Conservation (phyloP, 2,888 invertebrate genomes). For the Sarcophaga caerulescens region DNA sequence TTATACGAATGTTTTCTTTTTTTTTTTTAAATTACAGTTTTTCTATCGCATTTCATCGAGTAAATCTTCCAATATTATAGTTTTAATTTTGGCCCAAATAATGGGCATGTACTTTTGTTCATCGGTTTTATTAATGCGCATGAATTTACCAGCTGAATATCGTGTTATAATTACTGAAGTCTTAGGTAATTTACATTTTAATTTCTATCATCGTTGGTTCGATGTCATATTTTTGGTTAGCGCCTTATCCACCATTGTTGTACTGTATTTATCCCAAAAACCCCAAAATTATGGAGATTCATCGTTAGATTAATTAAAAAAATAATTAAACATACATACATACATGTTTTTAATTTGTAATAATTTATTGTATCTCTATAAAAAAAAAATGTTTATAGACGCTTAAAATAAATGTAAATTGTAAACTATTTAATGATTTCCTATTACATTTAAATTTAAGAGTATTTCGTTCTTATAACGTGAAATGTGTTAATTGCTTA, state of each 20-base stretch:
- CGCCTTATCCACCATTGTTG: slow-evolving; percentile 96
- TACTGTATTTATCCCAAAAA: slow-evolving; percentile 97
- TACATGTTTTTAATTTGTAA: background rate
- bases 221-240: slow-evolving; percentile 99
- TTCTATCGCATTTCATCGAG: slow-evolving; percentile 99
- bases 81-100: slow-evolving; percentile 97
- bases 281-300: slow-evolving; percentile 84
- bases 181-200: slow-evolving; percentile 97
- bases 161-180: slow-evolving; percentile 93
- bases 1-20: slow-evolving; percentile 11
- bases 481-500: background rate
- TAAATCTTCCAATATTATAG: slow-evolving; percentile 99
- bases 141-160: slow-evolving; percentile 99
- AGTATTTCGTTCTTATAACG: slow-evolving; percentile 25
- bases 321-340: too few species aligned
- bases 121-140: slow-evolving; percentile 96
- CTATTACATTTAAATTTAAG: slow-evolving; percentile 22
- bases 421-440: slow-evolving; percentile 1
- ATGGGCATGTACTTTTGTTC: slow-evolving; percentile 99
- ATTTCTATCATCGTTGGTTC: slow-evolving; percentile 99
- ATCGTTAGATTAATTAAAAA: slow-evolving; percentile 72
- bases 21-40: slow-evolving; percentile 85
- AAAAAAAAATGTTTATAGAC: slow-evolving; percentile 36
- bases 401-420: slow-evolving; percentile 11
- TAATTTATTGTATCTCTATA: background rate